Conservation (phyloP, 1,140 invertebrate species). For the Kradibia gibbosae region DNA sequence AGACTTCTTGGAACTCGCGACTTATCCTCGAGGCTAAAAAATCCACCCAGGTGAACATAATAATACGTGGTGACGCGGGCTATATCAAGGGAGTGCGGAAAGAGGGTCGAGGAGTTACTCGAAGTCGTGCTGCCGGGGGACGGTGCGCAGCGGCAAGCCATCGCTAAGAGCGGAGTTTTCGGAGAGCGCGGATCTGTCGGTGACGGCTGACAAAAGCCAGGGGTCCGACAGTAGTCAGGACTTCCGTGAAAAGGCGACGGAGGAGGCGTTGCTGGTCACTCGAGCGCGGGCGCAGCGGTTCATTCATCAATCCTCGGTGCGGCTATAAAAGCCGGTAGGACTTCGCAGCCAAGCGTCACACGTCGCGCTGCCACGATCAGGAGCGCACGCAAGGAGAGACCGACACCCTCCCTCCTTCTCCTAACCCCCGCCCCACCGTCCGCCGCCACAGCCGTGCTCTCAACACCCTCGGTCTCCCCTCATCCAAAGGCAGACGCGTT, state of each 20-base stretch:
- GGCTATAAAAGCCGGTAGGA: slow-evolving; percentile 42
- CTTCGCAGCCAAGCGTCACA: slow-evolving; percentile 16
- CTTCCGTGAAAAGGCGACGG: background rate
- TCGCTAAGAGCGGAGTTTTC: background rate
- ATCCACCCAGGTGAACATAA: too few species aligned
- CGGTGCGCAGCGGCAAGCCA: background rate
- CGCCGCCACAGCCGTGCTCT: too few species aligned
- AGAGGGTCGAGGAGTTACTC: too few species aligned
- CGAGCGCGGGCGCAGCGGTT: slow-evolving; percentile 17
- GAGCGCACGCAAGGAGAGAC: background rate
- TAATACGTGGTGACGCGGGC: too few species aligned
- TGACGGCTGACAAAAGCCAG: too few species aligned
- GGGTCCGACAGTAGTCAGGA: background rate
- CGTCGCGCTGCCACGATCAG: slow-evolving; percentile 28
- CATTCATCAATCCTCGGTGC: background rate
- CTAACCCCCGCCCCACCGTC: background rate
- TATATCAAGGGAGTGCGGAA: too few species aligned
- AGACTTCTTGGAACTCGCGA: too few species aligned
- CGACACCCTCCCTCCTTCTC: background rate
- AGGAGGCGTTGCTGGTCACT: background rate
- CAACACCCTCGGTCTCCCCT: too few species aligned
- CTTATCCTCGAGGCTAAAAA: too few species aligned
- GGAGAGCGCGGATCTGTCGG: background rate
- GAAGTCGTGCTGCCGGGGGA: too few species aligned
- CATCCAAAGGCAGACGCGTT: too few species aligned